These are phyloP conservation scores for Caranx melampygus DNA, from an alignment of 2,113 vertebrate genomes.

Conservation along the genomic window DNA sequence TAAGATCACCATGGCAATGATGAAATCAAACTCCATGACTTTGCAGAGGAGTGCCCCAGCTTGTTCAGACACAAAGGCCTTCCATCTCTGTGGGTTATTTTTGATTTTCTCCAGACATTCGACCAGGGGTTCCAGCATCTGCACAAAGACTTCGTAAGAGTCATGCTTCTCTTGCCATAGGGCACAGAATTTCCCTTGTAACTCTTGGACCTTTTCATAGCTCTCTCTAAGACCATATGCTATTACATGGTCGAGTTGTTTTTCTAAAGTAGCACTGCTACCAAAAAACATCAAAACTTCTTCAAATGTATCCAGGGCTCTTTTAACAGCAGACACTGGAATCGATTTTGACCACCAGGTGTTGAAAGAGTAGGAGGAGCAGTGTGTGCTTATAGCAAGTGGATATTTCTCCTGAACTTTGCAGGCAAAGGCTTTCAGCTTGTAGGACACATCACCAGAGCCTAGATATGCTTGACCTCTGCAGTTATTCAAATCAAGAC, in stretches of 20 bases:
- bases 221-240: slow-evolving; percentile 88
- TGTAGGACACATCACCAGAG: slow-evolving; percentile 91
- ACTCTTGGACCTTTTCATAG: slow-evolving; percentile 87
- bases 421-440: slow-evolving; percentile 93
- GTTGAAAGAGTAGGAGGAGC: slow-evolving; percentile 95
- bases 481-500: slow-evolving; percentile 93
- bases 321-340: slow-evolving; percentile 88
- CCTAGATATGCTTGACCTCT: slow-evolving; percentile 94
- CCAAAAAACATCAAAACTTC: slow-evolving; percentile 90
- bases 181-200: slow-evolving; percentile 89
- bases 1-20: slow-evolving; percentile 91
- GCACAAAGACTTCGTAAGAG: slow-evolving; percentile 91
- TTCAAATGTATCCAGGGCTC: slow-evolving; percentile 90
- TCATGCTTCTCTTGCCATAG: slow-evolving; percentile 93
- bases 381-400: slow-evolving; percentile 92
- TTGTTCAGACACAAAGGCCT: slow-evolving; percentile 78
- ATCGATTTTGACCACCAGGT: slow-evolving; percentile 93
- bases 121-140: slow-evolving; percentile 90
- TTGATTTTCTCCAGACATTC: slow-evolving; percentile 91
- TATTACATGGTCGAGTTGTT: slow-evolving; percentile 90
- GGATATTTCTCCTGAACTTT: slow-evolving; percentile 94
- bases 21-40: slow-evolving; percentile 93
- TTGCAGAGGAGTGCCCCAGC: slow-evolving; percentile 87
- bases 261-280: slow-evolving; percentile 84
- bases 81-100: slow-evolving; percentile 88